Conservation (phyloP, 1,140 invertebrate genomes). For the Babylonia areolata region DNA sequence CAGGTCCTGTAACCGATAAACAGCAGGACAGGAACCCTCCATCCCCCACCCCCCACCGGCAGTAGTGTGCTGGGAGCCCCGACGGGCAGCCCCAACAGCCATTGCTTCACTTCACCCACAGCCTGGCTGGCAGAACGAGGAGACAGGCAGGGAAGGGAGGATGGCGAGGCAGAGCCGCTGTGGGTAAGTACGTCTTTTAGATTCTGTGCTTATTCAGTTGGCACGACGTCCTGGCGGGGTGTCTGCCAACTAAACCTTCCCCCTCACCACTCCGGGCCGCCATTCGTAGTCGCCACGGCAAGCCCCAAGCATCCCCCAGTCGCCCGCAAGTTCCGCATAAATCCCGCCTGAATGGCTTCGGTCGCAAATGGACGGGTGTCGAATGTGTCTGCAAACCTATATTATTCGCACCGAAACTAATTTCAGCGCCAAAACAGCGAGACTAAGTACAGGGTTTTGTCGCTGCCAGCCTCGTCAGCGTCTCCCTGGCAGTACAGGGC, state of each 20-base stretch:
- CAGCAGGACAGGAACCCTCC: too few species aligned
- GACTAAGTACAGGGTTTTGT: not conserved
- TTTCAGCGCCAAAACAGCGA: not conserved
- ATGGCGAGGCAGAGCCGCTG: too few species aligned
- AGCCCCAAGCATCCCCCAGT: constrained; percentile 20
- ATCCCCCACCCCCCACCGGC: too few species aligned
- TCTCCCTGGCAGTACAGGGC: not conserved
- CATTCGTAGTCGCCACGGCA: constrained; percentile 36
- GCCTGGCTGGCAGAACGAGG: too few species aligned
- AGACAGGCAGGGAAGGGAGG: too few species aligned
- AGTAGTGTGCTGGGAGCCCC: too few species aligned
- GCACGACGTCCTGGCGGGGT: not conserved
- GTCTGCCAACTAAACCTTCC: not conserved
- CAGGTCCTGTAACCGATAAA: too few species aligned
- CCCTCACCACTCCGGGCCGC: not conserved
- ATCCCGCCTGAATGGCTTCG: not conserved
- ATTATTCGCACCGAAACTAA: constrained; percentile 35
- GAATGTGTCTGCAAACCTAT: constrained; percentile 22
- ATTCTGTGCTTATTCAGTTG: not conserved
- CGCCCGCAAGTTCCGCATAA: constrained; percentile 5
- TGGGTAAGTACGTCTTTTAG: not conserved
- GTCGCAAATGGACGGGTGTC: constrained; percentile 25
- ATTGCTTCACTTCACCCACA: too few species aligned
- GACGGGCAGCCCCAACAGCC: too few species aligned
- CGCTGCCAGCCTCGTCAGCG: not conserved